Percentiles rank a stretch among this genome's conserved stretches.
Conservation (phyloP, 2,888 invertebrate genomes). For the Apomyelois bistriatella region DNA sequence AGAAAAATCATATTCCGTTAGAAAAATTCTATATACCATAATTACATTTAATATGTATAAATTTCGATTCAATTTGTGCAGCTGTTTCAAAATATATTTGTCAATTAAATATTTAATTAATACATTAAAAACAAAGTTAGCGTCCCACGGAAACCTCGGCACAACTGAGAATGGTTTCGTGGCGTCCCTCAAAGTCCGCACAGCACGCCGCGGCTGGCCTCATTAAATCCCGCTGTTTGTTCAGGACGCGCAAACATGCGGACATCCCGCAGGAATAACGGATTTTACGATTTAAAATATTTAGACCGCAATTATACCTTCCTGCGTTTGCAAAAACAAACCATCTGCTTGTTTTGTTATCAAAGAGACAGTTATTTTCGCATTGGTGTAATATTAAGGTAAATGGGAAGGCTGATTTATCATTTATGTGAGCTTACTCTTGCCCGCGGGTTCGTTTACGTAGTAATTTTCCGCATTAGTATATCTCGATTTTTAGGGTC, state of each 20-base stretch:
- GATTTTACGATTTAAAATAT: constrained; percentile 74
- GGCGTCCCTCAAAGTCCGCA: constrained; percentile 10
- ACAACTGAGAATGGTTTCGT: not conserved
- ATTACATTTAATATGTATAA: no score
- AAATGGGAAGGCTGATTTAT: constrained; percentile 13
- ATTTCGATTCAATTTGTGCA: constrained; percentile 1
- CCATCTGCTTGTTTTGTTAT: constrained; percentile 49
- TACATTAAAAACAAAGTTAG: not conserved
- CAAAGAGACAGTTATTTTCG: constrained; percentile 26
- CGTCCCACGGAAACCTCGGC: not conserved
- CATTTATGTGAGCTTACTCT: no score
- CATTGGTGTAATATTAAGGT: constrained; percentile 25
- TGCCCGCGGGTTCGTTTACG: no score
- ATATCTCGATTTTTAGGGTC: no score
- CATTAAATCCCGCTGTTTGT: constrained; percentile 73
- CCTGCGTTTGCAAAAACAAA: constrained; percentile 63
- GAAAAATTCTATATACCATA: no score
- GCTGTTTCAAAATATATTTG: not conserved
- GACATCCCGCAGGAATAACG: constrained; percentile 64
- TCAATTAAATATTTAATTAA: not conserved
- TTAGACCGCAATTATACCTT: constrained; percentile 61
- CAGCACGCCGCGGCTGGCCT: constrained; percentile 43
- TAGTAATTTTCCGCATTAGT: no score
- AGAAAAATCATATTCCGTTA: no score
- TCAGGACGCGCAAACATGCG: constrained; percentile 70